phyloP scores from a whole-genome alignment of 2,113 vertebrate genomes.

The Lucifuga dentata region DNA sequence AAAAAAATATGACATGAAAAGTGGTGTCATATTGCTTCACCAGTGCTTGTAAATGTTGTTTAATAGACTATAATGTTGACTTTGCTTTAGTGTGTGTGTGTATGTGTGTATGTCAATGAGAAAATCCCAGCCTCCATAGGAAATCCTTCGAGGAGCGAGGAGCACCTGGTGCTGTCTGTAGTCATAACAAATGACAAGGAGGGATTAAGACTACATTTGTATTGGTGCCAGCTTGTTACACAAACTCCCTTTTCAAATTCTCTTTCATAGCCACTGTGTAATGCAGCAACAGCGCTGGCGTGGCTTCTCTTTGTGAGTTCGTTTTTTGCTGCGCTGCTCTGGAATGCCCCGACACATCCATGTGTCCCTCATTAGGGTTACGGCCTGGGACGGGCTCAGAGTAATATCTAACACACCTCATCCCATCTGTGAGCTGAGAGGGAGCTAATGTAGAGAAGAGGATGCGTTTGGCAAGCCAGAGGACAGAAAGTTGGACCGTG shows the following conservation, averaged over 20 bases:
- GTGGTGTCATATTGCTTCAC: conserved; percentile 54
- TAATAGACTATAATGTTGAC: conserved; percentile 51
- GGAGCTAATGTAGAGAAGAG: conserved; percentile 58
- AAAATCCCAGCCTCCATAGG: conserved; percentile 58
- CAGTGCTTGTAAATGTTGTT: conserved; percentile 68
- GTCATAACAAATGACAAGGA: conserved; percentile 76
- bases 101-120: conserved; percentile 18
- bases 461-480: conserved; percentile 64
- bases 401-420: conserved; percentile 64
- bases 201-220: conserved; percentile 77
- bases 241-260: conserved; percentile 55
- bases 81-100: conserved; percentile 24
- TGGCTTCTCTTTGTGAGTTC: conserved; percentile 31
- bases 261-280: conserved; percentile 49
- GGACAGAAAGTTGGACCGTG: conserved; percentile 57
- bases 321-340: conserved; percentile 42
- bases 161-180: conserved; percentile 79
- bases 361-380: conserved; percentile 71
- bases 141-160: conserved; percentile 63
- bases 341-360: conserved; percentile 59
- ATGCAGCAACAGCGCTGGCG: conserved; percentile 47
- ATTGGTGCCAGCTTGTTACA: conserved; percentile 73
- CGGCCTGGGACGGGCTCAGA: conserved; percentile 47
- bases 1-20: conserved; percentile 63
- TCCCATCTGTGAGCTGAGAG: conserved; percentile 66